phyloP scores from a whole-genome alignment of 2,888 invertebrate genomes.

The Smittia sp. region DNA sequence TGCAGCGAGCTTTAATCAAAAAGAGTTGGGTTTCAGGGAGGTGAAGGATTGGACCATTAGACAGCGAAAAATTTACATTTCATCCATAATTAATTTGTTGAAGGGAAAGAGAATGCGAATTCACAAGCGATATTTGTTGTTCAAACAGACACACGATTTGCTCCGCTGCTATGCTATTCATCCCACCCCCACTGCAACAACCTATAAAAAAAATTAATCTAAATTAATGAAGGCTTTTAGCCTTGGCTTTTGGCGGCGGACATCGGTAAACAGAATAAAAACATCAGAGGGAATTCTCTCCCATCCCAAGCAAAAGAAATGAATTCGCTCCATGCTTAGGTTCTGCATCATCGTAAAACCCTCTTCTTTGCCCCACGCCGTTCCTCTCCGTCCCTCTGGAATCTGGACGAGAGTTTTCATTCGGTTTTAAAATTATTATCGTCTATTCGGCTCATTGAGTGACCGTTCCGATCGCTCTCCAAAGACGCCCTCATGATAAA shows the following conservation, averaged over 20 bases:
- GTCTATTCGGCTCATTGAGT: background rate
- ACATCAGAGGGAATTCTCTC: background rate
- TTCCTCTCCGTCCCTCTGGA: background rate
- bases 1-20: too few species aligned
- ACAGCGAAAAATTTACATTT: too few species aligned
- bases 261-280: constrained; percentile 11
- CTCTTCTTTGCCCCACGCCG: background rate
- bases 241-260: background rate
- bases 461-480: background rate
- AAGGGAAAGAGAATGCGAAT: too few species aligned
- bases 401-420: background rate
- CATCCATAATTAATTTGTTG: too few species aligned
- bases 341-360: constrained; percentile 10
- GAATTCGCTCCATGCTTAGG: background rate
- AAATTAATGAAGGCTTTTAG: constrained; percentile 35
- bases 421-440: constrained; percentile 3
- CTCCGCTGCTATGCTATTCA: background rate
- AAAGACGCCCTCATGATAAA: background rate
- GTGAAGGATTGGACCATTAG: too few species aligned
- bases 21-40: too few species aligned
- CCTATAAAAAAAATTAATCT: constrained; percentile 36
- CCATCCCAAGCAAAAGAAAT: background rate
- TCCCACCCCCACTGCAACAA: background rate
- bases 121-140: too few species aligned
- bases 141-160: too few species aligned